A percentile compares a stretch with the other conserved stretches of the same genome.
Evolutionary conservation across 2,113 vertebrate genomes (phyloP).

Genomic region (Felis catus): DNA sequence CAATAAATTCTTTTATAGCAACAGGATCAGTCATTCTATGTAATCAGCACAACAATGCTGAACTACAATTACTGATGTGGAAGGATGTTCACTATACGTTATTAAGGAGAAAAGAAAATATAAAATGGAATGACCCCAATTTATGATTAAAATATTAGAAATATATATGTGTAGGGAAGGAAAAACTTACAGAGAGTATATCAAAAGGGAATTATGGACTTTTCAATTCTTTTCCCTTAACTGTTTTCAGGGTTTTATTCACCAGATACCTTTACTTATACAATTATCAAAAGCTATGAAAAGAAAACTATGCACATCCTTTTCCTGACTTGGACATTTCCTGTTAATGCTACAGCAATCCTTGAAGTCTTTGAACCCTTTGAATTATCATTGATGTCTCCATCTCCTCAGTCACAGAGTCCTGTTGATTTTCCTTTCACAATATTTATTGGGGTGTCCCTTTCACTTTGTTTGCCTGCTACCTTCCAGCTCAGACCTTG

Average conservation of each 20-base stretch:
- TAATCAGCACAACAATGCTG: neutral
- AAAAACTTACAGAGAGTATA: neutral
- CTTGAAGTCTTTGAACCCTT: neutral
- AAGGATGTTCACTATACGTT: neutral
- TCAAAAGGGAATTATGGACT: neutral
- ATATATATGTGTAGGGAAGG: neutral
- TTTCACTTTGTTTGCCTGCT: neutral
- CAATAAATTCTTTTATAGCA: neutral
- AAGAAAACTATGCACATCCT: neutral
- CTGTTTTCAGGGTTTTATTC: neutral
- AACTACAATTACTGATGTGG: neutral
- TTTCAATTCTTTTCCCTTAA: neutral
- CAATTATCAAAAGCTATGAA: neutral
- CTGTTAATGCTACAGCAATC: neutral
- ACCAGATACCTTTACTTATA: slow-evolving; percentile 6
- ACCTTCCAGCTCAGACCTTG: neutral
- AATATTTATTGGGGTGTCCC: neutral
- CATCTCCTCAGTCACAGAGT: neutral
- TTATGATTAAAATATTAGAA: neutral
- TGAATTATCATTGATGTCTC: no score
- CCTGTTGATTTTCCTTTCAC: neutral
- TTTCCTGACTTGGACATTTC: neutral
- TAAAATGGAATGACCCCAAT: neutral
- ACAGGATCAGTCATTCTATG: neutral
- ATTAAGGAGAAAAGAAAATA: neutral